These are phyloP conservation scores for Babyrousa celebensis DNA, from an alignment of 2,797 vertebrate species.

Conservation along the genomic window DNA sequence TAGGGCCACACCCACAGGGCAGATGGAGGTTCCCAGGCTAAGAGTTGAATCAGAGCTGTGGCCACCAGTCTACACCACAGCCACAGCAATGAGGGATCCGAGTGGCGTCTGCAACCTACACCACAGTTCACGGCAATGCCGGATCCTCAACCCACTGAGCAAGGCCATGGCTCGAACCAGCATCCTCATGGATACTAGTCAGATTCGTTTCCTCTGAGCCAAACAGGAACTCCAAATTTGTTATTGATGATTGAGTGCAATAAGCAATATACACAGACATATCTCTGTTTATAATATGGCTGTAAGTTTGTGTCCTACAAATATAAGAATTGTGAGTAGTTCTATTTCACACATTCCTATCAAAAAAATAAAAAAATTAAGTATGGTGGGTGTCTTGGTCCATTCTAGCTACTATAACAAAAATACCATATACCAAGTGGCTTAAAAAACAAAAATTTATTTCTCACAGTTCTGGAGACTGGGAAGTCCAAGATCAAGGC, in stretches of 20 bases:
- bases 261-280: conserved; percentile 40
- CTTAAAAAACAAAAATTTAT: not conserved
- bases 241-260: conserved; percentile 16
- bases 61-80: too few relatives aligned
- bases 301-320: not conserved
- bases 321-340: conserved; percentile 1
- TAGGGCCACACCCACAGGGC: too few relatives aligned
- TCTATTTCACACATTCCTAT: conserved; percentile 45
- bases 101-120: too few relatives aligned
- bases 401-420: not conserved
- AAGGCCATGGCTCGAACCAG: too few relatives aligned
- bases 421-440: not conserved
- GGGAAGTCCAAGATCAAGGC: not conserved
- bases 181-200: too few relatives aligned
- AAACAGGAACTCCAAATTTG: conserved; percentile 17
- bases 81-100: too few relatives aligned
- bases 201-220: too few relatives aligned
- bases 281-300: not conserved
- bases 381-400: not conserved
- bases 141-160: too few relatives aligned
- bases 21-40: too few relatives aligned
- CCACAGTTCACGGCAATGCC: too few relatives aligned
- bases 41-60: too few relatives aligned
- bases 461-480: not conserved
- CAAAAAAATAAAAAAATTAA: not conserved